phyloP scores from a whole-genome alignment of 2,888 invertebrate genomes.

The Cactoblastis cactorum region DNA sequence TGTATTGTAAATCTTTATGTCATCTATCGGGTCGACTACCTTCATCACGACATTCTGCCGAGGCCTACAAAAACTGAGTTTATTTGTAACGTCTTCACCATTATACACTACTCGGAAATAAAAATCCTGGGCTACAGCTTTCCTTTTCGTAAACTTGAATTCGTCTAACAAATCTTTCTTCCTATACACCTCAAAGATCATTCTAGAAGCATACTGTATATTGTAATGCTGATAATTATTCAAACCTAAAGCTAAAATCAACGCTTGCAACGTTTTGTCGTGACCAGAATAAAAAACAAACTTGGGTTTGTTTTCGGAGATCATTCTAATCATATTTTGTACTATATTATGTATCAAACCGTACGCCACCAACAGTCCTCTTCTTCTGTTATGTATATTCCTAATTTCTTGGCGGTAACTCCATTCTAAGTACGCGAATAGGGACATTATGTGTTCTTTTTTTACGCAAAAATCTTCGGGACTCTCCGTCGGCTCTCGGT shows the following conservation, averaged over 20 bases:
- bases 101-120: constrained; percentile 92
- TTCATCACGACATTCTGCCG: constrained; percentile 73
- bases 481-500: constrained; percentile 59
- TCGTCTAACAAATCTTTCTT: constrained; percentile 74
- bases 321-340: constrained; percentile 89
- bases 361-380: constrained; percentile 87
- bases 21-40: constrained; percentile 57
- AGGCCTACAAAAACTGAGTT: constrained; percentile 88
- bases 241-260: constrained; percentile 89
- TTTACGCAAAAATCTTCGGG: constrained; percentile 80
- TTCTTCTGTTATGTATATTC: constrained; percentile 80
- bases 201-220: constrained; percentile 91
- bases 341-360: constrained; percentile 90
- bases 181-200: constrained; percentile 93
- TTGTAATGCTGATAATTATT: constrained; percentile 81
- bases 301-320: constrained; percentile 86
- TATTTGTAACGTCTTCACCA: constrained; percentile 91
- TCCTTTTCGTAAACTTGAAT: constrained; percentile 76
- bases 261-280: constrained; percentile 92
- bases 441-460: constrained; percentile 85
- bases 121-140: constrained; percentile 82
- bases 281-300: constrained; percentile 93
- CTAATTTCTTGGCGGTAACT: constrained; percentile 82
- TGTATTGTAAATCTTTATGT: constrained; percentile 55
- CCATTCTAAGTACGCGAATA: constrained; percentile 92